These are phyloP conservation scores for Malurus melanocephalus DNA, from an alignment of 2,113 vertebrate genomes.

Conservation along the genomic window DNA sequence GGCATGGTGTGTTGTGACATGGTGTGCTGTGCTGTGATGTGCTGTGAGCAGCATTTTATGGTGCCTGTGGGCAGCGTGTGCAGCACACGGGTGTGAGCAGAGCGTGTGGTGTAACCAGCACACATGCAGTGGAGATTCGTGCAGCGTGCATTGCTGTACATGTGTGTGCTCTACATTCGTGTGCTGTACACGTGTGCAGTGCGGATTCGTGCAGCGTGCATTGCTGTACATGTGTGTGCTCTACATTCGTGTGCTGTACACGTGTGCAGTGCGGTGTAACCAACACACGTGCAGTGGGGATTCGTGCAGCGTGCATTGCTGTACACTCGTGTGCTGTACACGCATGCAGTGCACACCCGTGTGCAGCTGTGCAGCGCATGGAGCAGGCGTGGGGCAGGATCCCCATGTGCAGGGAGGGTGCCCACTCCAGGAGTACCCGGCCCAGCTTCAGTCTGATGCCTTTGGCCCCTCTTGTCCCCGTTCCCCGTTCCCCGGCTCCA, in stretches of 20 bases:
- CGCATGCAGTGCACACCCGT: rapidly evolving
- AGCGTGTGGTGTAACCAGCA: not conserved
- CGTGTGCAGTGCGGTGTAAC: rapidly evolving
- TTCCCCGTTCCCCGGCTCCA: not conserved
- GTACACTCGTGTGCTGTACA: not conserved
- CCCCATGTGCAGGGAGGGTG: rapidly evolving
- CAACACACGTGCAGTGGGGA: rapidly evolving
- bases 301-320: not conserved
- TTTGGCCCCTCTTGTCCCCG: not conserved
- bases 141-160: not conserved
- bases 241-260: not conserved
- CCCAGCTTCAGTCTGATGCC: rapidly evolving
- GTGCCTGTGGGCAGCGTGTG: rapidly evolving
- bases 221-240: too few relatives aligned
- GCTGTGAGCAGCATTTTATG: rapidly evolving
- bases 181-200: rapidly evolving
- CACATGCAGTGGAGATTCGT: not conserved
- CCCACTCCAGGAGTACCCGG: not conserved
- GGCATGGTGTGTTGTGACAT: too few relatives aligned
- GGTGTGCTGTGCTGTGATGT: too few relatives aligned
- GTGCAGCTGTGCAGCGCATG: rapidly evolving
- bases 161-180: too few relatives aligned
- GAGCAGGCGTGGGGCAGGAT: not conserved
- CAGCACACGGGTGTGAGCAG: rapidly evolving
- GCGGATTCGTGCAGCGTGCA: not conserved